Evolutionary conservation across 2,113 vertebrate genomes (phyloP), one percentile per base, ranked within the genome.

Genomic region (Xiphias gladius): DNA sequence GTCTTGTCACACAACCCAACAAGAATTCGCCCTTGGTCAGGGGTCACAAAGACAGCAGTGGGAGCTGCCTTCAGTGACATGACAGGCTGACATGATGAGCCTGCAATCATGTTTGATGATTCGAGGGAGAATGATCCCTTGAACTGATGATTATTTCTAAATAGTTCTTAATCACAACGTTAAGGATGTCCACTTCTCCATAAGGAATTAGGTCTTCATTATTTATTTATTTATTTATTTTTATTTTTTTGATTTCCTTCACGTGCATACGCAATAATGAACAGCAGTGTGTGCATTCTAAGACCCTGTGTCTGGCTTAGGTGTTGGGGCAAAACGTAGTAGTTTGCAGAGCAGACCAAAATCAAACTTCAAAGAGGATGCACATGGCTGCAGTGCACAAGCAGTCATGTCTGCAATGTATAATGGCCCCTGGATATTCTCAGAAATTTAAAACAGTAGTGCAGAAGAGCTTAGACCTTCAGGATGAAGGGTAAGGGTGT

Each of bases 1-100:
- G 37, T 59, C 76, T 66, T 81, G 84, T 86, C 88, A 87, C 73
- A 22, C 71, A 80, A 83, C n/a, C 35, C 43, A 50, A 59, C 55
- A 26, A 57, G n/a, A 64, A 48, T 22, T 62, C 1, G 35, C 28
- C 83, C 66, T 80, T 64, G 74, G 71, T 79, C 39, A 50, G 52
- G 35, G 81, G 78, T 84, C 66, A 76, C 19, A 61, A 39, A 17
- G 37, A 78, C 12, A 12, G 48, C 8, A 19, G 41, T 7, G 2
- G 22, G 43, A 32, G 28, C 1, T 10, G 26, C 8, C 17, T 73
- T 71, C 17, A 32, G 8, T 70, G 19, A 75, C 68, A 52, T 35
- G 16, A 43, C n/a, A 59, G 65, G 17, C 32, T 59, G 64, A 54
- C 22, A 59, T 50, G 30, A 75, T 59, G 20, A 26, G n/a, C 24